Base-by-base conservation (phyloP, 2,113 vertebrate species). In the Gobiocypris rarus region DNA sequence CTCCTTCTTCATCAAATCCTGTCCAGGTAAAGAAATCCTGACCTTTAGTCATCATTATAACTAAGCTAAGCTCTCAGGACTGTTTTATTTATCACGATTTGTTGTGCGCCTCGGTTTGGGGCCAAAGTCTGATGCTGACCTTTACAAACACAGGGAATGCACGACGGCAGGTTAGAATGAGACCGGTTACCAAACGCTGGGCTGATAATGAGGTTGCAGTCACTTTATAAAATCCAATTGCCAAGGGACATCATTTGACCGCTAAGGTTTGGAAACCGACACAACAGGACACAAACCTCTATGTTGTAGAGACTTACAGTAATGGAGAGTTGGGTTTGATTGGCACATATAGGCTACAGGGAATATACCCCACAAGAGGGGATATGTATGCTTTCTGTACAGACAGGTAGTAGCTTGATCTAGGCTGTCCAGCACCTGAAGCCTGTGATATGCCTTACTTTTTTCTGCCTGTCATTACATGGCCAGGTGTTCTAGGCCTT, bases 41-140 rank as follows among this genome's bases (percentile, higher is more conserved):
- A 56, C 45, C 79, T 81, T 70, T 70, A 41, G 24, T 41, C 43
- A 70, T 81, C 63, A 81, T 81, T 81, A 70, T 24, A 81, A 13
- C 24, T 70, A 54, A 56, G 56, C 58, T 24, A 79, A 28, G 17
- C 79, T 70, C 63, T 54, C 63, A 69, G 19, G 14, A 65, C 43
- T 15, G 45, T 56, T 81, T 81, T 80, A 80, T 80, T 67, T 56
- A 24, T 81, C 13, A 52, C 70, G 63, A 81, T 70, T 81, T 81
- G 79, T 70, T 70, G 79, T 81, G 63, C 52, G 28, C 19, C 19
- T 54, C 19, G 3, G 5, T 24, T 48, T 41, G 14, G 48, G 45
- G 31, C 31, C 26, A 38, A 52, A 54, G 31, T 70, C 19, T 70
- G 48, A 70, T 28, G 11, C 34, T 69, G 65, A 81, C 48, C 61